These are phyloP conservation scores for Plagodis pulveraria DNA, from an alignment of 2,888 invertebrate species.

Conservation along the genomic window DNA sequence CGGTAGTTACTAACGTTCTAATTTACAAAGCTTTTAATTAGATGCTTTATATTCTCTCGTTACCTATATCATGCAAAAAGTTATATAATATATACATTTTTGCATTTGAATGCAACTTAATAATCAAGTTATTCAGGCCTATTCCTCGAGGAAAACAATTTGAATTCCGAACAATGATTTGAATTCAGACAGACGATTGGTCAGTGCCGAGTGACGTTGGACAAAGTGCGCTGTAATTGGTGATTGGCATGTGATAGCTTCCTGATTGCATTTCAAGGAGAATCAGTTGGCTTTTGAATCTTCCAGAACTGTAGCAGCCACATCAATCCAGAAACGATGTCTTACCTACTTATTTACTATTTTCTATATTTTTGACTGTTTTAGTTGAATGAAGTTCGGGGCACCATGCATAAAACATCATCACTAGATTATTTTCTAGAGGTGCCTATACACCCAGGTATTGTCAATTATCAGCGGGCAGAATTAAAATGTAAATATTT, in stretches of 20 bases:
- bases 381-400: too few species aligned
- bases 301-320: conserved; percentile 40
- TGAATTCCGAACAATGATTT: conserved; percentile 63
- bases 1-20: too few species aligned
- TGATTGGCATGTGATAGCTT: conserved; percentile 79
- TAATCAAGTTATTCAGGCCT: conserved; percentile 18
- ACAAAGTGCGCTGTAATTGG: conserved; percentile 80
- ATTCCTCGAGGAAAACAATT: conserved; percentile 46
- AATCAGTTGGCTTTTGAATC: conserved; percentile 47
- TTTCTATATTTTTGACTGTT: too few species aligned
- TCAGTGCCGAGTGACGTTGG: conserved; percentile 60
- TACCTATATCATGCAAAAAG: conserved; percentile 3
- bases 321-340: too few species aligned
- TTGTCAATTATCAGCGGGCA: too few species aligned
- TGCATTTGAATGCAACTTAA: conserved; percentile 15
- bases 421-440: too few species aligned
- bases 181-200: conserved; percentile 71
- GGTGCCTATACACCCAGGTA: too few species aligned
- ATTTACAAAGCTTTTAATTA: too few species aligned
- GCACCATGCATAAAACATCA: too few species aligned
- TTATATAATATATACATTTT: too few species aligned
- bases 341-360: too few species aligned
- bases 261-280: conserved; percentile 61
- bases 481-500: too few species aligned
- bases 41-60: background rate